Evolutionary conservation across 2,113 vertebrate species (phyloP), one percentile per base, ranked within the genome.

Genomic region (Nyctibius bracteatus): DNA sequence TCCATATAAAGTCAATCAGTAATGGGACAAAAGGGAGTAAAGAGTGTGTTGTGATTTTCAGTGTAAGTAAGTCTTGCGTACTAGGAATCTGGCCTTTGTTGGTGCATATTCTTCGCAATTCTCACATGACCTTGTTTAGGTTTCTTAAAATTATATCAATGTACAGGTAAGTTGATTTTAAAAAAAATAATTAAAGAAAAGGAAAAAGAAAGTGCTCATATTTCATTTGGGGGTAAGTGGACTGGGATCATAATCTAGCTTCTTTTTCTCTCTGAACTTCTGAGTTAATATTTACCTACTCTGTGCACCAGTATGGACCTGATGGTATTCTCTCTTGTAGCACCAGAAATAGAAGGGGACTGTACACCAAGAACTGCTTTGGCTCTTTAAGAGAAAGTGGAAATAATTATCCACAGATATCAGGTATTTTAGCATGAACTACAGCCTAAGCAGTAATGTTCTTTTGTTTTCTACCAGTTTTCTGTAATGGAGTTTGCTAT

Each of bases 121-220:
- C 18, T 78, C 24, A 58, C 4, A 5, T 23, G 15, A 54, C 8
- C 1, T 72, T 74, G 15, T 37, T 3, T 52, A 59, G 23, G 2
- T 67, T 93, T 93, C 39, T 54, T 68, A 46, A 37, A 85, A 54
- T 43, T 33, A 19, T 16, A n/a, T 12, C 19, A 78, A 16, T 35
- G 33, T 44, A n/a, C 3, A 49, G 3, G 5, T 59, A 54, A 74
- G 7, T 13, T 39, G 7, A 19, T 73, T 73, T 75, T 31, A 33
- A 12, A 44, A 41, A 61, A 55, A 61, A 20, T 22, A 20, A 4
- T 5, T 43, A 7, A 11, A 14, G 22, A 43, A 47, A 47, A 3
- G 8, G 2, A 1, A 7, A 11, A 14, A 25, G 35, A 47, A 47
- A 3, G 8, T 2, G 0, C 4, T 19, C 3, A 10, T 58, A 37